phyloP scores from a whole-genome alignment of 2,888 invertebrate species.

The Caenorhabditis panamensis region DNA sequence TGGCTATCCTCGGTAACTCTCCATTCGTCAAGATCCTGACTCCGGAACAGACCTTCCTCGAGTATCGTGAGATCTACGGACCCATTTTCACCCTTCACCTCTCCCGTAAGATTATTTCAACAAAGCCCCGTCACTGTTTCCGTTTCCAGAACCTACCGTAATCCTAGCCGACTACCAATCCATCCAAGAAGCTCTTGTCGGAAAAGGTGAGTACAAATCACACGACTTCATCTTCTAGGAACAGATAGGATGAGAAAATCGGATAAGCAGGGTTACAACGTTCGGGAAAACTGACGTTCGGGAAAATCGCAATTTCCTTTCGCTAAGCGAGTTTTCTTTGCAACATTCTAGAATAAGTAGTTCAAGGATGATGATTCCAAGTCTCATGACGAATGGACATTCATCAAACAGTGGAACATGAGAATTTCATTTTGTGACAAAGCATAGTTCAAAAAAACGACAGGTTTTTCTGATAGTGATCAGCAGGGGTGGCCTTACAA shows the following conservation, averaged over 20 bases:
- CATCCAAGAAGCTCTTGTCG: conserved; percentile 59
- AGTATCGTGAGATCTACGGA: conserved; percentile 69
- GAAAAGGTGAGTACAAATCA: conserved; percentile 45
- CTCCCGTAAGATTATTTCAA: conserved; percentile 53
- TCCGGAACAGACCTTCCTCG: conserved; percentile 48
- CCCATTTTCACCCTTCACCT: conserved; percentile 76
- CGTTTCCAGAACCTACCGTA: conserved; percentile 64
- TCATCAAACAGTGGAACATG: conserved; percentile 11
- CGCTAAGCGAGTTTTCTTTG: conserved; percentile 44
- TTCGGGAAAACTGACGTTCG: conserved; percentile 6
- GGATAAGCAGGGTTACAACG: not conserved
- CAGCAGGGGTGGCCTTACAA: not conserved
- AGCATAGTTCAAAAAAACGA: not conserved
- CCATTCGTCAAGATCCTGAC: conserved; percentile 52
- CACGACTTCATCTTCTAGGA: not conserved
- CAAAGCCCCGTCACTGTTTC: not conserved
- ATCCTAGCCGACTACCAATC: conserved; percentile 62
- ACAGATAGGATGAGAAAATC: conserved; percentile 22
- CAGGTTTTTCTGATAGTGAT: conserved; percentile 5
- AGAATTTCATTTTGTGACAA: not conserved
- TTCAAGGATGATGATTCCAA: conserved; percentile 17
- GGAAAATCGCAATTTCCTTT: conserved; percentile 4
- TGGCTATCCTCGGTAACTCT: conserved; percentile 64
- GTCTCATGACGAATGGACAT: conserved; percentile 12
- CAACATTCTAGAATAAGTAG: conserved; percentile 39